Evolutionary conservation across 2,113 vertebrate genomes (phyloP).

Genomic region (Noturus placidus): DNA sequence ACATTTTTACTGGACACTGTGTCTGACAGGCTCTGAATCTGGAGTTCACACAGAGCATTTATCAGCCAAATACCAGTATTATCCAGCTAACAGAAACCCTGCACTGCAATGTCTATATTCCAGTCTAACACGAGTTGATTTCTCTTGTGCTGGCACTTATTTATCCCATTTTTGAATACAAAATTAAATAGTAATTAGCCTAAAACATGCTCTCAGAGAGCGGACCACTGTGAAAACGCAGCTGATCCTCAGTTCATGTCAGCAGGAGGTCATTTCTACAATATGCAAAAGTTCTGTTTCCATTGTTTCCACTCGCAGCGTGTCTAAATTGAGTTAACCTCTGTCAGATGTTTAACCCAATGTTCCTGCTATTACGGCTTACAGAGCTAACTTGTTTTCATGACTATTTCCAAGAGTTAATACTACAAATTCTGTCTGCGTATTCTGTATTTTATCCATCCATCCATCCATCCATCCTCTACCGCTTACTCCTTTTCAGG

Average conservation of each 20-base stretch:
- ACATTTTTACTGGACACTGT: not conserved
- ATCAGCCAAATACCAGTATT: not conserved
- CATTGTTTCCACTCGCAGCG: constrained; percentile 11
- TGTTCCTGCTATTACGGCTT: not conserved
- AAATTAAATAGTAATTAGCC: constrained; percentile 30
- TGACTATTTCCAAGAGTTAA: not conserved
- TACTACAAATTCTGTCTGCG: not conserved
- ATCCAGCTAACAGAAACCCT: not conserved
- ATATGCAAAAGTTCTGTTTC: constrained; percentile 6
- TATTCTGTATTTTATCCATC: not conserved
- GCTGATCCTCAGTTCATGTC: constrained; percentile 5
- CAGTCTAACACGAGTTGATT: not conserved
- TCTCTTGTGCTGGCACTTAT: not conserved
- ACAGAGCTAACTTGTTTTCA: not conserved
- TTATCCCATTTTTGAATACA: not conserved
- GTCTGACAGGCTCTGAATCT: not conserved
- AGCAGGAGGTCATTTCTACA: constrained; percentile 25
- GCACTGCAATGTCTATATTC: not conserved
- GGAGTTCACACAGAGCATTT: not conserved
- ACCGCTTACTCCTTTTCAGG: too few species aligned
- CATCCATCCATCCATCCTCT: too few species aligned
- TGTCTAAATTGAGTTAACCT: constrained; percentile 33
- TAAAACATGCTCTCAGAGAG: not conserved
- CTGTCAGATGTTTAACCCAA: constrained; percentile 2
- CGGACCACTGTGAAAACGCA: constrained; percentile 10